Percentiles rank a stretch among this genome's conserved stretches.
phyloP scores from a whole-genome alignment of 2,888 invertebrate species.

The Neoascia interrupta region DNA sequence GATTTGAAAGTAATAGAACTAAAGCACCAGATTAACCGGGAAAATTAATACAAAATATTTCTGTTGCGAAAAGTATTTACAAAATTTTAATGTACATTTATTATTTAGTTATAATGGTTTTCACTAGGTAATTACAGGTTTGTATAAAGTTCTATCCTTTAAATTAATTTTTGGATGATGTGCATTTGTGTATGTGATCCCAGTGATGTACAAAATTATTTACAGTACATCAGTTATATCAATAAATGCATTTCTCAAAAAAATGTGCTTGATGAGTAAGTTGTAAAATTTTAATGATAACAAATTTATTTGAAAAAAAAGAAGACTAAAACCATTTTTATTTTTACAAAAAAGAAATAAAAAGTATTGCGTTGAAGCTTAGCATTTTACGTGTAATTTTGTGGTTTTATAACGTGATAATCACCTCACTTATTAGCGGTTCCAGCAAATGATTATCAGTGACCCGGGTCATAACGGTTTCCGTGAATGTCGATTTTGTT shows the following conservation, averaged over 20 bases:
- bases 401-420: constrained; percentile 74
- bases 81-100: no score
- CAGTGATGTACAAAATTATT: constrained; percentile 11
- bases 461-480: constrained; percentile 95
- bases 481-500: constrained; percentile 97
- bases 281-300: no score
- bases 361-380: constrained; percentile 56
- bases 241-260: no score
- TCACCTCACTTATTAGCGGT: constrained; percentile 94
- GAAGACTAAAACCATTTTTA: constrained; percentile 19
- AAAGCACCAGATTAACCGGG: no score
- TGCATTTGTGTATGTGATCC: constrained; percentile 34
- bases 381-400: constrained; percentile 62
- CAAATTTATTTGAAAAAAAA: constrained; percentile 11
- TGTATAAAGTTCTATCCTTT: no score
- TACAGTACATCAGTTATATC: constrained; percentile 27
- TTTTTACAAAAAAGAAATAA: constrained; percentile 29
- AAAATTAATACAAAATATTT: no score
- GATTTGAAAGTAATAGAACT: no score
- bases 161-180: no score
- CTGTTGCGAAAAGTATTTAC: no score
- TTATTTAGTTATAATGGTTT: no score
- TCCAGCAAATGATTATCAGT: constrained; percentile 94
- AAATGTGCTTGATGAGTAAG: no score
- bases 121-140: no score